Base-by-base conservation (phyloP, 2,113 vertebrate genomes). In the Microtus oregoni region DNA sequence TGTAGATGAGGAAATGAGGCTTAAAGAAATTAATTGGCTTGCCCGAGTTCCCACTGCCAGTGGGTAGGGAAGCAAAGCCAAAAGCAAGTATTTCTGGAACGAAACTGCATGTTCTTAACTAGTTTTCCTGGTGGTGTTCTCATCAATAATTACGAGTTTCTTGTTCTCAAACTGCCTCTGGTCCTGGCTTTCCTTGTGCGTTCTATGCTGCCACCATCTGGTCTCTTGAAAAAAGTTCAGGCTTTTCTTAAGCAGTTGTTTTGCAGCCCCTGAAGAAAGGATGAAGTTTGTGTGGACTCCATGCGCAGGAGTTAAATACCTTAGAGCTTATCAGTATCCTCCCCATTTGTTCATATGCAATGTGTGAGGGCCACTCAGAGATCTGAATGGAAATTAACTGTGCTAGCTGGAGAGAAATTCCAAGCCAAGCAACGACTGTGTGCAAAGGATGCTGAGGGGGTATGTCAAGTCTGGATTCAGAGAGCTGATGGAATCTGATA, bases 151-250 rank as follows among this genome's bases (percentile, higher is more conserved):
- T 44, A 90, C 17, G n/a, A 61, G 38, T 73, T 93, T 72, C 28
- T 17, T 52, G 79, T 52, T 96, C 95, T 68, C 93, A 90, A 94
- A 65, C n/a, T 41, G 38, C 79, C 90, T 38, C 58, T 32, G 47
- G 55, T 93, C 96, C 47, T 5, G 55, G 72, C 72, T 88, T 95
- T 97, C 87, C 95, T 97, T 32, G 68, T 96, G 76, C 96, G 81
- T 98, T 97, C 98, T 98, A 93, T 98, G 98, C 98, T 98, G 98
- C 98, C 98, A 98, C 96, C 98, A 20, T 96, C 98, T 98, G 98
- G 98, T 17, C 92, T 79, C 96, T 93, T 52, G 61, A 55, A 96
- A 97, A 97, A 95, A 19, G 76, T 81, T 52, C 81, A 14, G n/a
- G 81, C 92, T 97, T 94, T 63, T 95, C 94, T 92, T 90, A 91